Evolutionary conservation across 2,888 invertebrate genomes (phyloP).

Genomic region (Dorcus parallelipipedus): DNA sequence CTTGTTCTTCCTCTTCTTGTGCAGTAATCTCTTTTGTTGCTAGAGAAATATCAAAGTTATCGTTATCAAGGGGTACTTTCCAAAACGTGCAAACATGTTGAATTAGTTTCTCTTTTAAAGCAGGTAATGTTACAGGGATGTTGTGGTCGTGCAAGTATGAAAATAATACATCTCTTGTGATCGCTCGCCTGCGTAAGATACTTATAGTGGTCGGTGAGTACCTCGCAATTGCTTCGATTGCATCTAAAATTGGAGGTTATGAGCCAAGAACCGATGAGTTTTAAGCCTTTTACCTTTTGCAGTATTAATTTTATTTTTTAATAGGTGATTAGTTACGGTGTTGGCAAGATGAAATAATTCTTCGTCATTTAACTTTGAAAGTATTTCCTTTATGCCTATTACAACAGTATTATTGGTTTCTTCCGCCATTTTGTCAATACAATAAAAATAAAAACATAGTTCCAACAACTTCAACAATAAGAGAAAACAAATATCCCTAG

Average conservation of each 20-base stretch:
- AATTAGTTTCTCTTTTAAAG: conserved; percentile 54
- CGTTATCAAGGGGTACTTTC: conserved; percentile 28
- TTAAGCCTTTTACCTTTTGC: conserved; percentile 31
- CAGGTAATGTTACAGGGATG: conserved; percentile 47
- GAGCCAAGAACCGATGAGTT: not conserved
- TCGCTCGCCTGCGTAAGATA: conserved; percentile 51
- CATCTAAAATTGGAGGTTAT: conserved; percentile 45
- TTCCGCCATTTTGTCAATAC: conserved; percentile 6
- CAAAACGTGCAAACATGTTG: conserved; percentile 50
- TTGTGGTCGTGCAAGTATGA: conserved; percentile 53
- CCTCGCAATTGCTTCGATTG: conserved; percentile 51
- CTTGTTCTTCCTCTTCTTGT: not conserved
- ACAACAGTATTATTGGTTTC: conserved; percentile 9
- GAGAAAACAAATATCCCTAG: too few species aligned
- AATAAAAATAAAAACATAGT: too few species aligned
- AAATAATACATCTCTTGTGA: conserved; percentile 56
- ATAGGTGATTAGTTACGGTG: conserved; percentile 42
- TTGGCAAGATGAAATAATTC: conserved; percentile 34
- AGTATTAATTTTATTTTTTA: conserved; percentile 32
- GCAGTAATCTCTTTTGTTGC: not conserved
- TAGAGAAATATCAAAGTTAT: not conserved
- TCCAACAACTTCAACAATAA: too few species aligned
- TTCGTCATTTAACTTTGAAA: conserved; percentile 30
- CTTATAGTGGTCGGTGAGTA: conserved; percentile 51
- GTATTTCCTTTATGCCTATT: conserved; percentile 22